Evolutionary conservation across 1,140 invertebrate genomes (phyloP).

Genomic region (Gonatopus flavifemur): DNA sequence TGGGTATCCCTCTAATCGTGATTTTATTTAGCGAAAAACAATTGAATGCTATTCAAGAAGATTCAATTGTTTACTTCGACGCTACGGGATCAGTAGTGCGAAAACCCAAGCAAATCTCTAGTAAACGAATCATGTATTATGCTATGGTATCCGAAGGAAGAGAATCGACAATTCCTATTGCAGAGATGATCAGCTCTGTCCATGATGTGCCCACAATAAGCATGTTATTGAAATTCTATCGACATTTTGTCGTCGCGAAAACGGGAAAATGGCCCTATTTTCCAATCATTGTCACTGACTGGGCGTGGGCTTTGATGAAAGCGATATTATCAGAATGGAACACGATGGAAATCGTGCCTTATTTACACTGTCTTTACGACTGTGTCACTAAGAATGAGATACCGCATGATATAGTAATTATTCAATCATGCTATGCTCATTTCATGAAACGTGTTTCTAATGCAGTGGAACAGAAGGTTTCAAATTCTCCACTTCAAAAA

Average conservation of each 20-base stretch:
- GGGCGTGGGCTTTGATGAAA: constrained; percentile 26
- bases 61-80: constrained; percentile 9
- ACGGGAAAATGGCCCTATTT: constrained; percentile 17
- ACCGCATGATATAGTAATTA: too few relatives aligned
- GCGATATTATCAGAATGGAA: too few relatives aligned
- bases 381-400: too few relatives aligned
- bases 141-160: constrained; percentile 1
- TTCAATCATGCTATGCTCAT: constrained; percentile 8
- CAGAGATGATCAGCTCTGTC: constrained; percentile 17
- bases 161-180: constrained; percentile 9
- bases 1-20: constrained; percentile 3
- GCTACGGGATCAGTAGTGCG: constrained; percentile 15
- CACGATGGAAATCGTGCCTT: too few relatives aligned
- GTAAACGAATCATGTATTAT: constrained; percentile 21
- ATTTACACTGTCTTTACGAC: too few relatives aligned
- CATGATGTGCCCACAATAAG: constrained; percentile 8
- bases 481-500: background rate
- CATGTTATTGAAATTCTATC: too few relatives aligned
- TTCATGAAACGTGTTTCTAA: constrained; percentile 10
- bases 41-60: background rate
- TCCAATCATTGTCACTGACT: constrained; percentile 18
- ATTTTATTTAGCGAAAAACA: constrained; percentile 10
- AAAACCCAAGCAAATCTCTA: constrained; percentile 7
- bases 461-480: constrained; percentile 2
- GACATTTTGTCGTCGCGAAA: constrained; percentile 6